Conservation (phyloP, 2,113 vertebrate species). For the Sylvilagus bachmani region DNA sequence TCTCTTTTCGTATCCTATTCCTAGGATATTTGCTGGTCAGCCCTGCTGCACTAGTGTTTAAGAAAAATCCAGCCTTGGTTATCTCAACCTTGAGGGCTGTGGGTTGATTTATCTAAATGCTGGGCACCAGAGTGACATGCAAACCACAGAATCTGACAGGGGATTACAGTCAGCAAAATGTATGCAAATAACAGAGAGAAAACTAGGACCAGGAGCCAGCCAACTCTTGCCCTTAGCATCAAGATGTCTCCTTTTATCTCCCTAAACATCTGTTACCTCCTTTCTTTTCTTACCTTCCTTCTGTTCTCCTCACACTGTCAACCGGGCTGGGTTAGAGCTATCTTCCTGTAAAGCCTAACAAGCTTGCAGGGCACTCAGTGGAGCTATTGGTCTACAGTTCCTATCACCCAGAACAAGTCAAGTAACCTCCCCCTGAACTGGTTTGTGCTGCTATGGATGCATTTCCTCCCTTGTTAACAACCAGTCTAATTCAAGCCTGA, state of each 20-base stretch:
- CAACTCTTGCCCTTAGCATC: not conserved
- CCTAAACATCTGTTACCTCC: not conserved
- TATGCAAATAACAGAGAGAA: not conserved
- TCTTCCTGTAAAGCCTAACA: not conserved
- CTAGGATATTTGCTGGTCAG: not conserved
- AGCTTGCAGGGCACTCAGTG: not conserved
- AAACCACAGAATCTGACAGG: not conserved
- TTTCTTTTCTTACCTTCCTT: not conserved
- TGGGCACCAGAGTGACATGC: not conserved
- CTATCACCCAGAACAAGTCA: not conserved
- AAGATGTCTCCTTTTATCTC: not conserved
- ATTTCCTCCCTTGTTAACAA: not conserved
- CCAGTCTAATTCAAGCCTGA: not conserved
- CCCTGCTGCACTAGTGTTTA: not conserved
- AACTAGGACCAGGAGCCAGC: not conserved
- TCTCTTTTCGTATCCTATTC: not conserved
- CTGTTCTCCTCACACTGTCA: not conserved
- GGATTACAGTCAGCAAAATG: not conserved
- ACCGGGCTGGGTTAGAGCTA: not conserved
- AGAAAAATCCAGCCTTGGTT: slow-evolving; percentile 4
- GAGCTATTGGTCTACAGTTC: not conserved
- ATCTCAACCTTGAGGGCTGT: not conserved
- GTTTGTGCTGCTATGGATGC: not conserved
- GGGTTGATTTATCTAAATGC: slow-evolving; percentile 18
- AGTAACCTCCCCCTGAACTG: not conserved